Evolutionary conservation across 2,113 vertebrate species (phyloP).

Genomic region (Larimichthys polyactis): DNA sequence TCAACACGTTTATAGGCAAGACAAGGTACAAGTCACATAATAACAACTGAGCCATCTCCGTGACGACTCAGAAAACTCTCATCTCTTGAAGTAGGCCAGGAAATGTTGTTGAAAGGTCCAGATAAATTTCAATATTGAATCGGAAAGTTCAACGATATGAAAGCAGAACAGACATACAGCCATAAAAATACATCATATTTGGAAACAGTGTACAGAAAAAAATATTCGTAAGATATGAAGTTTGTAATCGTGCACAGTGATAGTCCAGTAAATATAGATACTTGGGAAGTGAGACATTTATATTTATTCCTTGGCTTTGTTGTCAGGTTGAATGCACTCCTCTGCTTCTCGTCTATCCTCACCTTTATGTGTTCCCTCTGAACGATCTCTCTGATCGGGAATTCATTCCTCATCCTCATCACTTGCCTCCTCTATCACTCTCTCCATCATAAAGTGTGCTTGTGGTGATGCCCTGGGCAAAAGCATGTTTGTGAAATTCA

Average conservation of each 20-base stretch:
- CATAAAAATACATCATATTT: too few relatives aligned
- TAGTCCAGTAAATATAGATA: not conserved
- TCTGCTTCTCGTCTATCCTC: not conserved
- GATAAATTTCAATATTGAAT: not conserved
- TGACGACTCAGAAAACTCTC: not conserved
- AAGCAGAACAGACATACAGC: too few relatives aligned
- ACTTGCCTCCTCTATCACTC: slow-evolving; percentile 23
- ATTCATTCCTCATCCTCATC: slow-evolving; percentile 7
- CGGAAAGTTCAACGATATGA: not conserved
- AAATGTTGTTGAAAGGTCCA: not conserved
- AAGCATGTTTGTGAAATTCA: slow-evolving; percentile 37
- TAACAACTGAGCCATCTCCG: not conserved
- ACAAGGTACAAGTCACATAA: not conserved
- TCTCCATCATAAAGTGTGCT: slow-evolving; percentile 26
- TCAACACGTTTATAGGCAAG: not conserved
- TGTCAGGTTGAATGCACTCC: not conserved
- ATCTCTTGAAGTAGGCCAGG: not conserved
- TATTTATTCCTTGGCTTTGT: not conserved
- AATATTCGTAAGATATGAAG: not conserved
- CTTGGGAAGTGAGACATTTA: not conserved
- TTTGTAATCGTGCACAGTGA: not conserved
- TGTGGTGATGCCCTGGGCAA: slow-evolving; percentile 47
- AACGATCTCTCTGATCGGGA: too few relatives aligned
- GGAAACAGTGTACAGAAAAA: too few relatives aligned
- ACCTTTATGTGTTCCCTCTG: not conserved